Conservation (phyloP, 2,888 invertebrate species). For the Ectobius pallidus region DNA sequence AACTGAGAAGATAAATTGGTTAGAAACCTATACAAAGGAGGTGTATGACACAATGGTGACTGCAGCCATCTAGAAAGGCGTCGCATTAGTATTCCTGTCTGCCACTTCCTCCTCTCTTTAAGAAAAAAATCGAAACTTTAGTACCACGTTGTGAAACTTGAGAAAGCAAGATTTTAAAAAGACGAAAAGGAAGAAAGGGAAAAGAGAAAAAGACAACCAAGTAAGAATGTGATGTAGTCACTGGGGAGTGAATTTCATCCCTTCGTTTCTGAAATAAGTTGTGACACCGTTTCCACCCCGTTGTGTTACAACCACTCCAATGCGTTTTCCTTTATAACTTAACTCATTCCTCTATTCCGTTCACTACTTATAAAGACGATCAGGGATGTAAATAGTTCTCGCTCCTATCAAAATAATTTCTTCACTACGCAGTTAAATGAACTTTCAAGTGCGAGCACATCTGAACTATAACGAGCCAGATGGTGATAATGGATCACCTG, state of each 20-base stretch:
- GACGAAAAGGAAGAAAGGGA: neutral
- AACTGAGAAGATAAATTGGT: no score
- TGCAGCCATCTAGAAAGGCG: no score
- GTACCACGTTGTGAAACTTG: neutral
- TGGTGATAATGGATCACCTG: no score
- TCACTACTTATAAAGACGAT: neutral
- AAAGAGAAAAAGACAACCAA: no score
- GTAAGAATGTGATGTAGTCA: constrained; percentile 16
- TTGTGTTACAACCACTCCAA: constrained; percentile 14
- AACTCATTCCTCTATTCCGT: constrained; percentile 13
- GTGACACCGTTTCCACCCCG: constrained; percentile 31
- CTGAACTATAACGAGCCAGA: no score
- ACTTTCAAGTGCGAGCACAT: no score
- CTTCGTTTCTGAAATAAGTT: constrained; percentile 30
- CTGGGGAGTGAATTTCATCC: constrained; percentile 25
- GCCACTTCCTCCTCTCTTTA: neutral
- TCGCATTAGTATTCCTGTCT: constrained; percentile 13
- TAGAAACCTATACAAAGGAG: no score
- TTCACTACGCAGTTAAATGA: no score
- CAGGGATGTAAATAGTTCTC: neutral
- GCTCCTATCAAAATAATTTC: no score
- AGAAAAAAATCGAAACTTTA: neutral
- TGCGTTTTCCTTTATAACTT: constrained; percentile 15
- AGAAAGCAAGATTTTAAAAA: neutral
- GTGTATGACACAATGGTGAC: no score